Conservation (phyloP, 2,113 vertebrate species). For the Clupea harengus region DNA sequence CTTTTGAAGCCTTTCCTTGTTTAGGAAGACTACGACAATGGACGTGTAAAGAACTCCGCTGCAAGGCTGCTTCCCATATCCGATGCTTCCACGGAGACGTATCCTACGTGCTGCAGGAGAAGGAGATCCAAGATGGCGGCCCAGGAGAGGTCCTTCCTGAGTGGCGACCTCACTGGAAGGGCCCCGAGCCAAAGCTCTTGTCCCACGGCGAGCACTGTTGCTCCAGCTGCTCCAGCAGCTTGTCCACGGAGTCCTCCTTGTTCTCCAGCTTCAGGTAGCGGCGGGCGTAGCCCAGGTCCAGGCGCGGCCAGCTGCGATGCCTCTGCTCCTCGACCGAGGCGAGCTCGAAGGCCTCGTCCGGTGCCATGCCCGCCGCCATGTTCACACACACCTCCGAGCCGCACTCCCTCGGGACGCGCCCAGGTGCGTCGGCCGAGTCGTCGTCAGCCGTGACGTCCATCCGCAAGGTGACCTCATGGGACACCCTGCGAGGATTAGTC, state of each 20-base stretch:
- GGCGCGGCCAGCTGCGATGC: slow-evolving; percentile 85
- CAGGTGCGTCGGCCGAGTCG: background rate
- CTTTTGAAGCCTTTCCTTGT: background rate
- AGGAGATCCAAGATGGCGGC: background rate
- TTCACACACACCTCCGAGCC: slow-evolving; percentile 61
- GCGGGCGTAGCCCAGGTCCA: slow-evolving; percentile 74
- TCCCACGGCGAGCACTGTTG: slow-evolving; percentile 62
- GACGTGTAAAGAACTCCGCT: background rate
- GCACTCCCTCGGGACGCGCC: slow-evolving; percentile 34
- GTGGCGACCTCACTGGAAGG: slow-evolving; percentile 60
- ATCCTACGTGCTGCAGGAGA: background rate
- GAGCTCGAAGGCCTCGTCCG: slow-evolving; percentile 48
- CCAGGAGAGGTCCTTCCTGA: background rate
- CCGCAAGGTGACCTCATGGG: slow-evolving; percentile 17
- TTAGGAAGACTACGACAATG: slow-evolving; percentile 2
- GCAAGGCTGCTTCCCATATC: background rate
- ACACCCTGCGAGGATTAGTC: slow-evolving; percentile 53
- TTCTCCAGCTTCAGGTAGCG: slow-evolving; percentile 82
- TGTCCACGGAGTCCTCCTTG: slow-evolving; percentile 74
- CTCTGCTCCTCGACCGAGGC: slow-evolving; percentile 67
- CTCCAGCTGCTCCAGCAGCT: slow-evolving; percentile 68
- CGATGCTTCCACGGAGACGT: background rate
- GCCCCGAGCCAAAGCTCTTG: slow-evolving; percentile 63
- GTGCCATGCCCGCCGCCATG: slow-evolving; percentile 53
- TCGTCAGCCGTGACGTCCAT: background rate